phyloP scores from a whole-genome alignment of 2,113 vertebrate genomes.

The Toxotes jaculatrix region DNA sequence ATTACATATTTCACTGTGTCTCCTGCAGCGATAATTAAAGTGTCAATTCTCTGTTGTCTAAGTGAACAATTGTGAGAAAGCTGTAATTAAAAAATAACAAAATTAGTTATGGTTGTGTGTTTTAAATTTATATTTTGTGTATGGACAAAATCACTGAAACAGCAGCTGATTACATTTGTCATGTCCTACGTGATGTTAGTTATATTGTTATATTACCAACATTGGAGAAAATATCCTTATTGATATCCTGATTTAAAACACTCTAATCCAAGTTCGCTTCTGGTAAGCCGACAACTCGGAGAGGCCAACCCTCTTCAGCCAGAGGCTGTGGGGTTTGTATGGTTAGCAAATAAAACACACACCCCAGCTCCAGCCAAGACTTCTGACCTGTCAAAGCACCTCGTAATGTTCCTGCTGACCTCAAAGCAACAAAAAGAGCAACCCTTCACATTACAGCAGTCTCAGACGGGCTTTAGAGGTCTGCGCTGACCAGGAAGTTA shows the following conservation, averaged over 20 bases:
- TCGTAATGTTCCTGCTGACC: conserved; percentile 71
- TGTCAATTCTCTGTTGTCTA: not conserved
- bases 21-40: not conserved
- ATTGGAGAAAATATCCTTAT: no score
- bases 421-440: conserved; percentile 63
- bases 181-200: no score
- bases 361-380: conserved; percentile 48
- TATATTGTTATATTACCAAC: no score
- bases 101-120: no score
- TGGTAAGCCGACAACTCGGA: conserved; percentile 8
- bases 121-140: no score
- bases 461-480: conserved; percentile 60
- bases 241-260: not conserved
- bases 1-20: not conserved
- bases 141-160: not conserved
- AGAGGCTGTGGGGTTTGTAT: conserved; percentile 20
- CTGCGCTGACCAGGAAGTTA: conserved; percentile 54
- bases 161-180: no score
- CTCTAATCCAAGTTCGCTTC: conserved; percentile 4
- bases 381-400: conserved; percentile 61
- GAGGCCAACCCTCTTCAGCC: conserved; percentile 10
- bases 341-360: conserved; percentile 44
- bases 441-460: conserved; percentile 48
- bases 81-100: no score
- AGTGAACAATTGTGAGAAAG: not conserved